These are phyloP conservation scores for Hypotaenidia philippensis DNA, from an alignment of 2,797 vertebrate genomes.

Conservation along the genomic window DNA sequence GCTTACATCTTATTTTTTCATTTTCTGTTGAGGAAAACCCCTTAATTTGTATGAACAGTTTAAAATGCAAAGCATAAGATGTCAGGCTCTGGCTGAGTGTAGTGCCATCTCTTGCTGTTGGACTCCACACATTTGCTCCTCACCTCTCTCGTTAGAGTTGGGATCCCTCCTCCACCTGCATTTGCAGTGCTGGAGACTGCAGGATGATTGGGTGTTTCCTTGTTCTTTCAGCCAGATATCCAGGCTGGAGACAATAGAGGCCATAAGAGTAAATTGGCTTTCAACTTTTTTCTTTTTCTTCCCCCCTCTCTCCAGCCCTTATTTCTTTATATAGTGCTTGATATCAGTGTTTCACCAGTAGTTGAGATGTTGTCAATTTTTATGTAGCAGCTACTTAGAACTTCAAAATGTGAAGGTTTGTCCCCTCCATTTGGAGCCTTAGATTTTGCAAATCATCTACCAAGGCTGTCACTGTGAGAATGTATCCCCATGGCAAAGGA, in stretches of 20 bases:
- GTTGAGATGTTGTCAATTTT: neutral
- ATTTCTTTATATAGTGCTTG: neutral
- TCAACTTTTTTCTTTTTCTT: neutral
- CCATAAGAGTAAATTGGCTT: neutral
- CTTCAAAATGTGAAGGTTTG: neutral
- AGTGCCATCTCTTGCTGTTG: neutral
- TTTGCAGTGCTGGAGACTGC: neutral
- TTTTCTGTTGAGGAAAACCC: neutral
- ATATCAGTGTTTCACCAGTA: neutral
- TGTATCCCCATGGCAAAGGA: neutral
- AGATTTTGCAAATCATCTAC: neutral
- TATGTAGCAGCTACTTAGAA: neutral
- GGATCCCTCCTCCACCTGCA: neutral
- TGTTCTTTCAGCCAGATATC: neutral
- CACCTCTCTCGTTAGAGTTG: neutral
- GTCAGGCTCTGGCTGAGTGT: neutral
- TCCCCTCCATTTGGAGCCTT: neutral
- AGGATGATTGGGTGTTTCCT: constrained; percentile 31
- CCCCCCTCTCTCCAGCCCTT: neutral
- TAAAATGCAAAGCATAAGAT: neutral
- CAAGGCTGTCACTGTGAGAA: neutral
- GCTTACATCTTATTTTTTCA: neutral
- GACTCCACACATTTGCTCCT: neutral
- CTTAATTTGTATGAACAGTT: neutral
- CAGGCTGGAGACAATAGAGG: constrained; percentile 20